Conservation (phyloP, 2,113 vertebrate genomes). For the Thalassoma bifasciatum region DNA sequence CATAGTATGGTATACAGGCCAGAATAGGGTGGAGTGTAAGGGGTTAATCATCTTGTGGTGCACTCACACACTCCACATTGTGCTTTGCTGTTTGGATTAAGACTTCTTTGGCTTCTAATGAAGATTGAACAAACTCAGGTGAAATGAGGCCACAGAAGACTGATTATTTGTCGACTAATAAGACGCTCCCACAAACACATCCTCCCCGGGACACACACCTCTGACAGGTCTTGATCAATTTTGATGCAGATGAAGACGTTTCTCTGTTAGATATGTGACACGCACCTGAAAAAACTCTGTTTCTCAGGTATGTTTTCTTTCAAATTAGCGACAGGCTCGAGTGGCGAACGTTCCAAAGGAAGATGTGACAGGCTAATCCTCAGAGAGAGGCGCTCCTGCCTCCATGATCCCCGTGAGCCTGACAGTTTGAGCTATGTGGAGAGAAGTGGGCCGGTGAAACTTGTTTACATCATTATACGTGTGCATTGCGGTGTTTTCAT, state of each 20-base stretch:
- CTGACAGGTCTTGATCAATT: slow-evolving; percentile 59
- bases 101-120: background rate
- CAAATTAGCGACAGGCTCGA: slow-evolving; percentile 52
- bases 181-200: background rate
- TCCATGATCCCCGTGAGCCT: slow-evolving; percentile 46
- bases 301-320: slow-evolving; percentile 53
- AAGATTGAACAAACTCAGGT: background rate
- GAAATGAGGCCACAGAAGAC: background rate
- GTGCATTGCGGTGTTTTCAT: slow-evolving; percentile 32
- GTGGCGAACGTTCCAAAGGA: slow-evolving; percentile 53
- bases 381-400: slow-evolving; percentile 51
- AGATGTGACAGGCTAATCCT: slow-evolving; percentile 69
- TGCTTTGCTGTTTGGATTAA: background rate
- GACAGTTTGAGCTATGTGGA: slow-evolving; percentile 46
- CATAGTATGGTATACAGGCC: too few species aligned
- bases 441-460: slow-evolving; percentile 46
- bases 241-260: slow-evolving; percentile 39
- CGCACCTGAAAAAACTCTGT: slow-evolving; percentile 37
- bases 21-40: too few species aligned
- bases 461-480: slow-evolving; percentile 61
- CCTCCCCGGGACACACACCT: slow-evolving; percentile 4
- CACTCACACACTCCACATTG: background rate
- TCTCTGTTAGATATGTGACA: slow-evolving; percentile 61
- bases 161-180: slow-evolving; percentile 32
- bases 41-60: background rate